Evolutionary conservation across 1,140 invertebrate genomes (phyloP), one percentile per base, ranked within the genome.

Genomic region (Rhysida immarginata): DNA sequence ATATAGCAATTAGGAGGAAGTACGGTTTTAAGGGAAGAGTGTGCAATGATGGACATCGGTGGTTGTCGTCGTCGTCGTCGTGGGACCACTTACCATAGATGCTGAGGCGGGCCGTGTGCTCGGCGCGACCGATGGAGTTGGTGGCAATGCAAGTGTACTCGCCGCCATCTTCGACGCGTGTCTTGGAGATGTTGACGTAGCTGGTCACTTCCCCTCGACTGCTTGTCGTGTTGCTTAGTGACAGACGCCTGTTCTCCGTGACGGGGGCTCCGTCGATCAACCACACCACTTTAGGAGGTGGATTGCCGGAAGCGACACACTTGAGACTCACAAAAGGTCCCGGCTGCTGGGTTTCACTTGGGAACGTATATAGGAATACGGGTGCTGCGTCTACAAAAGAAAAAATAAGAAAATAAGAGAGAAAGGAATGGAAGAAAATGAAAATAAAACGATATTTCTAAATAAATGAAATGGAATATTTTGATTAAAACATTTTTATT

Each of bases 241-340:
- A 13, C 21, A 54, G 41, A 11, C 53, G 53, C 24, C 35, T 41
- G 58, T 61, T 64, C 50, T 68, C 67, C 0, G 68, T 66, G 2
- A 76, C 58, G 0, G 63, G 63, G 25, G 65, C 64, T 11, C 65
- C 73, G 58, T 75, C 74, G 13, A 75, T 61, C 2, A 60, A 62
- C 75, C 75, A 77, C 1, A 61, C 63, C 20, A 77, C 67, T 46
- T 56, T 61, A n/a, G 72, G 71, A 72, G 83, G 80, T 16, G 90
- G 87, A 70, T 87, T 88, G 49, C 87, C 87, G 44, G 84, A 78
- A 55, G 86, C 86, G 29, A 81, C 83, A 68, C 88, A 93, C 69
- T 87, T 86, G 44, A 93, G 70, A 48, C 84, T 86, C 44, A 89
- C 81, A 53, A 81, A 79, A n/a, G 83, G 82, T n/a, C 85, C 87